Conservation (phyloP, 64 coral and sea anemone species). For the Stylophora pistillata region DNA sequence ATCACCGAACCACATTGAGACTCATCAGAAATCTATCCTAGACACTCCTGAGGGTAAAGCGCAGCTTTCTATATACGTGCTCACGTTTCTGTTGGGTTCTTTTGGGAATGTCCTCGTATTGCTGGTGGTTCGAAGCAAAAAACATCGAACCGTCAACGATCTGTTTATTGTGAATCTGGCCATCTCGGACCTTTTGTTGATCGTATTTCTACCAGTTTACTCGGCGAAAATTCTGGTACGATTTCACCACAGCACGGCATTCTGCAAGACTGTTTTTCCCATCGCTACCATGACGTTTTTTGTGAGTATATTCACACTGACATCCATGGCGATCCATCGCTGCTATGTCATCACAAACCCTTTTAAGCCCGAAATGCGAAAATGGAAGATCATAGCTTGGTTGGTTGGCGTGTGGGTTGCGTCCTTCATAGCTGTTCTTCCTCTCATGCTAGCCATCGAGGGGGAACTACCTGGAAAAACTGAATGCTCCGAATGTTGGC, state of each 20-base stretch:
- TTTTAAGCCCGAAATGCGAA: slow-evolving; percentile 59
- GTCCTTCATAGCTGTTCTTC: slow-evolving; percentile 48
- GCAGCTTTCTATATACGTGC: slow-evolving; percentile 35
- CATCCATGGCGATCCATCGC: slow-evolving; percentile 62
- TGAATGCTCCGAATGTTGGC: slow-evolving; percentile 15
- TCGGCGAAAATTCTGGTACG: slow-evolving; percentile 5
- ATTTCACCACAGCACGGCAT: neutral
- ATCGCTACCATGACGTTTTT: slow-evolving; percentile 60
- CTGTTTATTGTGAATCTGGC: slow-evolving; percentile 66
- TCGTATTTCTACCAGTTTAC: slow-evolving; percentile 48
- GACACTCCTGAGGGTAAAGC: slow-evolving; percentile 27
- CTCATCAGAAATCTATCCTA: neutral
- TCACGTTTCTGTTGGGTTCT: slow-evolving; percentile 57
- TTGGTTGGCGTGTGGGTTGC: slow-evolving; percentile 46
- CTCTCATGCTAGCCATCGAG: slow-evolving; percentile 26
- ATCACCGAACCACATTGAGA: neutral
- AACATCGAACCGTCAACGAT: slow-evolving; percentile 48
- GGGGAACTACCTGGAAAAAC: neutral
- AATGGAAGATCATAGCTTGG: slow-evolving; percentile 37
- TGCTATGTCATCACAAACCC: slow-evolving; percentile 68
- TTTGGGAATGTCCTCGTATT: slow-evolving; percentile 60
- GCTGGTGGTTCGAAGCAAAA: slow-evolving; percentile 43
- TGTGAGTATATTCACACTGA: slow-evolving; percentile 60
- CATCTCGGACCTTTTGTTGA: slow-evolving; percentile 56
- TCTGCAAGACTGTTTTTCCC: slow-evolving; percentile 45